phyloP scores from a whole-genome alignment of 2,797 vertebrate genomes.

The Pseudopleuronectes americanus region DNA sequence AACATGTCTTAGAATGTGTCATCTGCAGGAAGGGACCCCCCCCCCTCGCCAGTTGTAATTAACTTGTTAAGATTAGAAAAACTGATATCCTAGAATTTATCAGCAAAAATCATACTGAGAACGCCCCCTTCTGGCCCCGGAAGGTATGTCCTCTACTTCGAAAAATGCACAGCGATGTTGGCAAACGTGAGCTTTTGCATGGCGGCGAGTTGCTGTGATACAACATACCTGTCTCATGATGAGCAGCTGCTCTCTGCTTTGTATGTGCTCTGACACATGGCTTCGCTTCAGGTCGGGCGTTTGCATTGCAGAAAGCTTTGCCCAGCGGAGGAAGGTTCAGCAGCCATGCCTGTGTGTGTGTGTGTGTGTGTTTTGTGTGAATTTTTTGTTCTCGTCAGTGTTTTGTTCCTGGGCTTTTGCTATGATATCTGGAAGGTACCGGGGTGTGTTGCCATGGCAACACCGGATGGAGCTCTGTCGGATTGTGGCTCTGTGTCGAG shows the following conservation, averaged over 20 bases:
- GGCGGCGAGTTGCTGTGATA: slow-evolving; percentile 25
- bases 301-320: slow-evolving; percentile 44
- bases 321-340: slow-evolving; percentile 53
- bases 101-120: slow-evolving; percentile 34
- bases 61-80: slow-evolving; percentile 11
- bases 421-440: slow-evolving; percentile 74
- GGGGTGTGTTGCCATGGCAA: slow-evolving; percentile 83
- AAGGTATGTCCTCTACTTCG: slow-evolving; percentile 22
- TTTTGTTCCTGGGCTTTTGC: slow-evolving; percentile 74
- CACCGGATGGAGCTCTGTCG: slow-evolving; percentile 76
- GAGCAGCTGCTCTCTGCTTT: slow-evolving; percentile 27
- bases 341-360: slow-evolving; percentile 42
- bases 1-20: not conserved
- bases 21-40: not conserved
- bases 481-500: slow-evolving; percentile 82
- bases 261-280: not conserved
- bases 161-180: slow-evolving; percentile 38
- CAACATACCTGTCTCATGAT: slow-evolving; percentile 33
- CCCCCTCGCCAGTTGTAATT: slow-evolving; percentile 4
- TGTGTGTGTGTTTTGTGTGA: not conserved
- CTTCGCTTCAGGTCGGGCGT: slow-evolving; percentile 35
- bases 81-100: slow-evolving; percentile 25
- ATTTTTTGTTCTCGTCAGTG: slow-evolving; percentile 19
- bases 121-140: slow-evolving; percentile 32
- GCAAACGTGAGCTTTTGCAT: slow-evolving; percentile 26